Evolutionary conservation across 1,140 invertebrate genomes (phyloP), one percentile per base, ranked within the genome.

Genomic region (Atopsyche davidsoni): DNA sequence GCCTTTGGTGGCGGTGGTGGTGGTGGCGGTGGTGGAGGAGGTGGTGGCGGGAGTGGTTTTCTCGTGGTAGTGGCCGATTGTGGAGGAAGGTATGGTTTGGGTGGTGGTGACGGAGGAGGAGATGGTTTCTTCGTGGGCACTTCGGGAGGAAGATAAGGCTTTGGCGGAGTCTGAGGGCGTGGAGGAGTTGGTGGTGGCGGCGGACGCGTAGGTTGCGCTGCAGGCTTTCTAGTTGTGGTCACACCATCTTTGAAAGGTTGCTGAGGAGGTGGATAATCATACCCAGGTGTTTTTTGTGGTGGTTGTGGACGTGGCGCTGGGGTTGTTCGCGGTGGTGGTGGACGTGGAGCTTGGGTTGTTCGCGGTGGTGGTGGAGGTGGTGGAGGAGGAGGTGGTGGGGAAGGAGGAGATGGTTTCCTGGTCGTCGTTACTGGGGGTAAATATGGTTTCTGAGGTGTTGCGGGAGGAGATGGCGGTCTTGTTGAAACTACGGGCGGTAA

Each of bases 241-340:
- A 39, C 55, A 52, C 51, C 61, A 62, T 44, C 28, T 28, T 22
- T 17, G 7, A 41, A 22, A 14, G 57, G 24, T 1, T 38, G 25
- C 13, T 36, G 13, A 40, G 57, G 42, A 3, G 52, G 36, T 1
- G 62, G 48, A 25, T 53, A 53, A 3, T 22, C 24, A 45, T 53
- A 39, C 31, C 45, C 9, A 35, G 48, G 55, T 31, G 55, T n/a
- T n/a, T n/a, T n/a, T n/a, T n/a, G n/a, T n/a, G n/a, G 52, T 22
- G 45, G 51, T 49, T 3, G 10, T 4, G 43, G 9, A 36, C 34
- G 28, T 34, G 24, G 21, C n/a, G 57, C 53, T n/a, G n/a, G n/a
- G n/a, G 28, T 31, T 9, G 28, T 9, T 31, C 28, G 18, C 14
- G 40, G 40, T 23, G 40, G 13, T 22, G 40, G 21, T 9, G 36